Conservation (phyloP, 2,797 vertebrate genomes). For the Melanotaenia trifasciata region DNA sequence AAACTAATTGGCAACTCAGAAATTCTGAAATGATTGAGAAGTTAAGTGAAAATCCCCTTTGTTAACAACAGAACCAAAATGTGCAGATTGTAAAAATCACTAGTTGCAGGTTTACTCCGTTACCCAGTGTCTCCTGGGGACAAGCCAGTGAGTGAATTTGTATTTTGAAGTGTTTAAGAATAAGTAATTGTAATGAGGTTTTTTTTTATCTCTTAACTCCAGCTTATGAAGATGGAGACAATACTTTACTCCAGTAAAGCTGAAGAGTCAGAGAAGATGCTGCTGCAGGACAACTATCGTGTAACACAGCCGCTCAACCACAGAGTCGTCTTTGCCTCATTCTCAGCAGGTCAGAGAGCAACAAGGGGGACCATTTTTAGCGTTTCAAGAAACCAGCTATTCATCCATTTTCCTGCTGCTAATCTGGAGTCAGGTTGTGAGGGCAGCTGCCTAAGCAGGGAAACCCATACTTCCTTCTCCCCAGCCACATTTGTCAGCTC, state of each 20-base stretch:
- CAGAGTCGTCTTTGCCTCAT: constrained; percentile 79
- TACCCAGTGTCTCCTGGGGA: neutral
- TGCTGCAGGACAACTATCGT: constrained; percentile 83
- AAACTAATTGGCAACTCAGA: no score
- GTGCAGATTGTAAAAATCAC: no score
- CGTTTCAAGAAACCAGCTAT: neutral
- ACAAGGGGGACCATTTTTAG: neutral
- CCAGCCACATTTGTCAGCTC: no score
- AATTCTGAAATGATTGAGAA: no score
- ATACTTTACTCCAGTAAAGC: constrained; percentile 77
- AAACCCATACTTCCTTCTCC: neutral
- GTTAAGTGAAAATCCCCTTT: no score
- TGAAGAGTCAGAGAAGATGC: constrained; percentile 52
- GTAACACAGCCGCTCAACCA: constrained; percentile 80
- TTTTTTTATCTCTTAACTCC: constrained; percentile 7
- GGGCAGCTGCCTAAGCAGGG: neutral
- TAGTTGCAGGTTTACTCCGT: neutral
- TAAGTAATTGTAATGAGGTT: neutral
- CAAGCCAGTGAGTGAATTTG: neutral
- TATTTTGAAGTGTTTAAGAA: no score
- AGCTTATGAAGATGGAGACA: constrained; percentile 82
- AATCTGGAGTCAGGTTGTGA: neutral
- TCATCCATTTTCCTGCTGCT: neutral
- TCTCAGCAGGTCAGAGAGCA: constrained; percentile 69
- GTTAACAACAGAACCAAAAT: no score